Percentiles rank a stretch among this genome's conserved stretches.
These are phyloP conservation scores for Uloborus plumipes DNA, from an alignment of 2,888 invertebrate genomes.

Conservation along the genomic window DNA sequence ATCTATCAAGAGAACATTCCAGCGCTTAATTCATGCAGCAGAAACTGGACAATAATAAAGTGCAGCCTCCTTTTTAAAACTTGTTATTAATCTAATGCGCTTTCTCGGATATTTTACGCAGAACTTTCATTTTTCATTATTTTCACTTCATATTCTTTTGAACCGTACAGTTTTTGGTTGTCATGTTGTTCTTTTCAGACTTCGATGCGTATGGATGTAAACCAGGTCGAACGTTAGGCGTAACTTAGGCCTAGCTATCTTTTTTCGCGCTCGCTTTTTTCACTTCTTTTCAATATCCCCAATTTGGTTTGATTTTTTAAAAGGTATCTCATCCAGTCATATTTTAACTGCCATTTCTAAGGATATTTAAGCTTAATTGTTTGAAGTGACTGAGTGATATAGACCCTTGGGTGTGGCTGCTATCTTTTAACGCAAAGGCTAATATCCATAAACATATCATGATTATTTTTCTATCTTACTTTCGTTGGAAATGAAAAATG, in stretches of 20 bases:
- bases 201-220: conserved; percentile 50
- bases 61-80: conserved; percentile 53
- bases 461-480: too few relatives aligned
- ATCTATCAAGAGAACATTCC: conserved; percentile 57
- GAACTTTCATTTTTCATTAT: neutral
- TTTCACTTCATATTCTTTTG: neutral
- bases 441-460: too few relatives aligned
- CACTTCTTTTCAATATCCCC: conserved; percentile 7
- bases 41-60: conserved; percentile 58
- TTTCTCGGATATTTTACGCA: conserved; percentile 10
- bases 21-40: conserved; percentile 47
- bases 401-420: too few relatives aligned
- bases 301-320: neutral
- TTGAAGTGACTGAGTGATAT: too few relatives aligned
- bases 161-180: conserved; percentile 6
- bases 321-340: too few relatives aligned
- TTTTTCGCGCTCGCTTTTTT: conserved; percentile 16
- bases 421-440: too few relatives aligned
- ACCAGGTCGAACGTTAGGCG: conserved; percentile 60
- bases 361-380: too few relatives aligned
- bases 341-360: too few relatives aligned
- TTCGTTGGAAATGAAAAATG: too few relatives aligned
- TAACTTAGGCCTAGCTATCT: conserved; percentile 29
- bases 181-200: conserved; percentile 23
- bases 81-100: conserved; percentile 55